phyloP scores from a whole-genome alignment of 92 coral and sea anemone species.

The Paragorgia papillata region DNA sequence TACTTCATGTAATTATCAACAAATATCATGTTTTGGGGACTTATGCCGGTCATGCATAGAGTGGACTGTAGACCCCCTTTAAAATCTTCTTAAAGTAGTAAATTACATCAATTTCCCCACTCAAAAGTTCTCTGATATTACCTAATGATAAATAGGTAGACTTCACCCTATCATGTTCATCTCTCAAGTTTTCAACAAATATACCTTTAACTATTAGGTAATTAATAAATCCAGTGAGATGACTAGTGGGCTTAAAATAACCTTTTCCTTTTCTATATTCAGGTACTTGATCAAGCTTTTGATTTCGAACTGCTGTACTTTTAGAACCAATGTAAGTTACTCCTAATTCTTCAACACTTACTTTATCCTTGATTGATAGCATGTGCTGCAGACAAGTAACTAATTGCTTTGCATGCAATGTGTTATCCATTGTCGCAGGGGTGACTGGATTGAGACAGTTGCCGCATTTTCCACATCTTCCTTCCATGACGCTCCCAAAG shows the following conservation, averaged over 20 bases:
- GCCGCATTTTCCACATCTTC: constrained; percentile 31
- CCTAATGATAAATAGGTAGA: constrained; percentile 5
- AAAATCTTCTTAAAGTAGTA: not conserved
- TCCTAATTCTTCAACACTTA: constrained; percentile 38
- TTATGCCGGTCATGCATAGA: too few species aligned
- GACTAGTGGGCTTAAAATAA: constrained; percentile 21
- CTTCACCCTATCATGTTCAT: constrained; percentile 12
- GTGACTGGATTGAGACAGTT: constrained; percentile 37
- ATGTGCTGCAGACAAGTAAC: constrained; percentile 25
- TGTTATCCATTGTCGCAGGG: not conserved
- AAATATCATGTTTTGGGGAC: too few species aligned
- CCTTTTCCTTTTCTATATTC: constrained; percentile 34
- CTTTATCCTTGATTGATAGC: constrained; percentile 25
- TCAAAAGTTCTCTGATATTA: constrained; percentile 11
- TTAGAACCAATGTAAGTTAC: constrained; percentile 42
- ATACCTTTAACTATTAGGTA: constrained; percentile 21
- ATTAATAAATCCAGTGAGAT: constrained; percentile 29
- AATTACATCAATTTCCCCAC: not conserved
- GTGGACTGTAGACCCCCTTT: too few species aligned
- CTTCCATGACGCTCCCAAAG: constrained; percentile 11
- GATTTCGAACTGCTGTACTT: constrained; percentile 10
- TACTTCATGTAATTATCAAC: too few species aligned
- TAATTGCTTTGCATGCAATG: constrained; percentile 28
- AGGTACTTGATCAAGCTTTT: constrained; percentile 33
- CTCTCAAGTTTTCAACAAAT: constrained; percentile 5